A percentile compares a stretch with the other conserved stretches of the same genome.
Evolutionary conservation across 2,113 vertebrate genomes (phyloP).

Genomic region (Lycaon pictus): DNA sequence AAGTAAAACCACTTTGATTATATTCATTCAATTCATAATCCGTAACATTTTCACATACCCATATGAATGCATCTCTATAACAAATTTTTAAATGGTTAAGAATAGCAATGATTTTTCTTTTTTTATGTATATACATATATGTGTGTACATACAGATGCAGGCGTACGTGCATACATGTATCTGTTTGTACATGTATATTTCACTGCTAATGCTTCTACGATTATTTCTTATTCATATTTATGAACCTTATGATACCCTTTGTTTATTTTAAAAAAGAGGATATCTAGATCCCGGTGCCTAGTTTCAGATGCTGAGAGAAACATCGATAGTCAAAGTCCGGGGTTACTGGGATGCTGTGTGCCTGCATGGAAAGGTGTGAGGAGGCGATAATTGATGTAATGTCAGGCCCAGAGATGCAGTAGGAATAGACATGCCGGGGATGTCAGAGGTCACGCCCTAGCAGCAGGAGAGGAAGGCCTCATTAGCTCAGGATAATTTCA

Average conservation of each 20-base stretch:
- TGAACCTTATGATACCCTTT: not conserved
- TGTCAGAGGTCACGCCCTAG: not conserved
- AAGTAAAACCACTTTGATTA: not conserved
- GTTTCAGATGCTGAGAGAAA: not conserved
- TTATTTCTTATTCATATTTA: not conserved
- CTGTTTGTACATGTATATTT: not conserved
- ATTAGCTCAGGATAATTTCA: not conserved
- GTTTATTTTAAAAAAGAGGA: not conserved
- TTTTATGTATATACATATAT: not conserved
- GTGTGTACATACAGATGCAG: no score
- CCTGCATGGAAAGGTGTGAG: not conserved
- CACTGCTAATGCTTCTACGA: not conserved
- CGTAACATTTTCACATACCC: not conserved
- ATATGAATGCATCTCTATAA: not conserved
- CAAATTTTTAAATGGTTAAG: not conserved
- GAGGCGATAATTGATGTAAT: not conserved
- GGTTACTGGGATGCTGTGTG: not conserved
- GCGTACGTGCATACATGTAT: not conserved
- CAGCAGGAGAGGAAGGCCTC: fast-evolving
- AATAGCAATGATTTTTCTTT: not conserved
- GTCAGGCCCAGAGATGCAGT: no score
- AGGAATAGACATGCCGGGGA: no score
- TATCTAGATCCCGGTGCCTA: not conserved
- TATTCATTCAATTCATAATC: not conserved
- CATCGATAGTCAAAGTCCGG: not conserved